Base-by-base conservation (phyloP, 92 coral and sea anemone species). In the Actinostola sp. region DNA sequence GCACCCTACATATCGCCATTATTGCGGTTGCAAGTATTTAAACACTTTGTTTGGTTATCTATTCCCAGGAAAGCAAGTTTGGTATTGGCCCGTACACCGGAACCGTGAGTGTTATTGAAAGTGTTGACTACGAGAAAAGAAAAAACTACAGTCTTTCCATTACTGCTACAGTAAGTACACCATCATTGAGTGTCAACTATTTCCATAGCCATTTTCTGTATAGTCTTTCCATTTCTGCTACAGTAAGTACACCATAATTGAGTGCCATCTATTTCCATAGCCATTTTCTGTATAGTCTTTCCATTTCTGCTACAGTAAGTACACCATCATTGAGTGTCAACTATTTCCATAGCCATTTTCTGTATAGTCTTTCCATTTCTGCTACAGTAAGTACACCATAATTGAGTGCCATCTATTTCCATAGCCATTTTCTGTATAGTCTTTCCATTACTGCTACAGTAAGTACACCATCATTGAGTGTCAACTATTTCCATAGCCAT, bases 61-160 rank as follows among this genome's bases (percentile, higher is more conserved):
- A 13, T 56, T 32, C 49, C 21, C 35, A 93, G 97, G 98, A 81
- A 11, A 71, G 80, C 38, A 87, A 86, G 70, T 93, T 93, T 63
- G 75, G 73, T 33, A 84, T 93, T 36, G 89, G 84, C 2, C 80
- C 86, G 21, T 82, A 93, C 84, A 72, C 85, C 60, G 98, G 98
- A 0, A 89, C 85, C 44, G 81, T 93, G 6, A 50, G 88, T 38
- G 93, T 93, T 41, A 70, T 84, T 15, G 73, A 48, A 21, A 83
- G 84, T 20, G 68, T 93, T 59, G 93, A 86, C 43, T 93, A 81
- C 64, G 98, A 91, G 75, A 75, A 83, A n/a, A 73, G 70, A 63
- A 91, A 79, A 10, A 79, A 84, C 57, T 93, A 89, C 82, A 87
- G 77, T 12, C 87, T 93, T 25, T 64, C 78, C 43, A 85, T 93